Base-by-base conservation (phyloP, 1,140 invertebrate genomes). In the Lethocerus indicus region DNA sequence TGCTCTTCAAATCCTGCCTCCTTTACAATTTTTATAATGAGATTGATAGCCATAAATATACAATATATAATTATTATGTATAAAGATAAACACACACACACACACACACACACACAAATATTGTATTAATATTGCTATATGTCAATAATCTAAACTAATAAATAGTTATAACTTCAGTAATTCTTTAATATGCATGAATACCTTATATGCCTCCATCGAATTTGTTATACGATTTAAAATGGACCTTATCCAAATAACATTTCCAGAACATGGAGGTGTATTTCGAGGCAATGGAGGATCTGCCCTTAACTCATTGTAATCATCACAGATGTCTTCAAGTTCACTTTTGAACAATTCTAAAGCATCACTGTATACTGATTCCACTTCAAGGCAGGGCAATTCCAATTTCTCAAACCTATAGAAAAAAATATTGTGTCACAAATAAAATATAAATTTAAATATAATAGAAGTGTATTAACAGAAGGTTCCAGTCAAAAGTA, bases 201-300 rank as follows among this genome's bases (percentile, higher is more conserved):
- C 67, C 66, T 64, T 74, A 59, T 69, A 81, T 39, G 73, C 64
- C 28, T 74, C 58, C 77, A 84, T 82, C 0, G 78, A 75, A 13
- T 61, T 56, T 58, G 78, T 70, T 16, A 83, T 72, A 25, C 74
- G 70, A 53, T 70, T 70, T 53, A 74, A 73, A 47, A 79, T 72
- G 41, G 79, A 76, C 29, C 79, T 66, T 55, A 81, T 79, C 81
- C 81, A 84, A 55, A 74, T 66, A 12, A 83, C 75, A 57, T 79
- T 66, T 29, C 78, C 79, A 2, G 74, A 65, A 2, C 80, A 71
- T 0, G 78, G 75, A 9, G 80, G 77, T 62, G 78, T 68, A 58
- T 79, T 79, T 37, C 73, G 64, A 0, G 78, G 69, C 21, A 81
- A 55, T 16, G 72, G 69, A 25, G 79, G 79, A 57, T 73, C 65